Conservation (phyloP, 2,888 invertebrate species). For the Heliconius cydno region DNA sequence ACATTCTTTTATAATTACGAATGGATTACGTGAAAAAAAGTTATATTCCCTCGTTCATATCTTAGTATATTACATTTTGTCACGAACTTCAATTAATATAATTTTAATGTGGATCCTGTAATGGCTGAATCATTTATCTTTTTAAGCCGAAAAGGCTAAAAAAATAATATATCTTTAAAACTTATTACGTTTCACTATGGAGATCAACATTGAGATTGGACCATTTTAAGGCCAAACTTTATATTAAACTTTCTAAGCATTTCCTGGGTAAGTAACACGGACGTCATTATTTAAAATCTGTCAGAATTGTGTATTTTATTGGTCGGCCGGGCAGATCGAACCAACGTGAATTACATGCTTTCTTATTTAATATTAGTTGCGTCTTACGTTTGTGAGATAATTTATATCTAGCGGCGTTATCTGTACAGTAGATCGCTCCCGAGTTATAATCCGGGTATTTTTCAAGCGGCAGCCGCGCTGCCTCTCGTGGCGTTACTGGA, state of each 20-base stretch:
- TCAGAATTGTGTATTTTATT: constrained; percentile 82
- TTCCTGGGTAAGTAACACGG: constrained; percentile 72
- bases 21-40: not conserved
- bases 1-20: not conserved
- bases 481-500: constrained; percentile 61
- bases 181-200: constrained; percentile 58
- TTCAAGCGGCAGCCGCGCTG: constrained; percentile 70
- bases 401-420: constrained; percentile 79
- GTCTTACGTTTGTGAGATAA: constrained; percentile 79
- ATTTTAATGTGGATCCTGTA: constrained; percentile 33
- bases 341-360: constrained; percentile 81
- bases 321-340: constrained; percentile 71
- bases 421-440: constrained; percentile 76
- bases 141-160: constrained; percentile 26
- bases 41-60: not conserved
- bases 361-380: constrained; percentile 83
- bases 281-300: constrained; percentile 82
- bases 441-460: constrained; percentile 82
- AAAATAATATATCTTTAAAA: constrained; percentile 40
- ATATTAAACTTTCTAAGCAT: constrained; percentile 76
- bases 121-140: constrained; percentile 19
- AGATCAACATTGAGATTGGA: constrained; percentile 63
- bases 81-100: constrained; percentile 51
- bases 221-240: constrained; percentile 65
- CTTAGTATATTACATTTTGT: constrained; percentile 55